Conservation (phyloP, 2,888 invertebrate genomes). For the Macaria notata region DNA sequence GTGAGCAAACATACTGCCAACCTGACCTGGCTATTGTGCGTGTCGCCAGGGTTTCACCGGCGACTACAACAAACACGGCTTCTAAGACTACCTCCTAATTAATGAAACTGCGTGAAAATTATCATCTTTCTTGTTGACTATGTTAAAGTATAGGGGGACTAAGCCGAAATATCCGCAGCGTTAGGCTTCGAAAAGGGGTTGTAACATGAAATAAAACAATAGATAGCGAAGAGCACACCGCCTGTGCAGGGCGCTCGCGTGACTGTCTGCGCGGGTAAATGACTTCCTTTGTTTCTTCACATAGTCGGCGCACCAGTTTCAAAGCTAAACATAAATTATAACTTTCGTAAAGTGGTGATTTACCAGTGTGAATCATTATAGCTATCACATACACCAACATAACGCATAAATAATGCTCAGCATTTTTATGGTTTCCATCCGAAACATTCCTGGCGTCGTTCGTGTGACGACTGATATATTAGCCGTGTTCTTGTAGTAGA, state of each 20-base stretch:
- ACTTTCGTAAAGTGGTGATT: constrained; percentile 54
- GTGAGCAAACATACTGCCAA: constrained; percentile 51
- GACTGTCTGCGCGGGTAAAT: constrained; percentile 70
- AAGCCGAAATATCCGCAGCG: constrained; percentile 35
- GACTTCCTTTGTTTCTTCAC: constrained; percentile 73
- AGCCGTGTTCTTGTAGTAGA: background rate
- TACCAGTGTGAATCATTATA: constrained; percentile 37
- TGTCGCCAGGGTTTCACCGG: constrained; percentile 61
- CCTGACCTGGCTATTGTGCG: constrained; percentile 60
- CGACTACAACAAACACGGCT: constrained; percentile 58
- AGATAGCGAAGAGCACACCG: constrained; percentile 50
- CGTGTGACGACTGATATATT: constrained; percentile 6
- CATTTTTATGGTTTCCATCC: constrained; percentile 5
- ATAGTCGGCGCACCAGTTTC: constrained; percentile 57
- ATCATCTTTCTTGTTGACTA: no score
- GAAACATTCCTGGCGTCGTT: constrained; percentile 3
- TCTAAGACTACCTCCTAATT: constrained; percentile 52
- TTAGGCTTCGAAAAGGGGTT: constrained; percentile 40
- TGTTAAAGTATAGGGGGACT: background rate
- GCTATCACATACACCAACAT: constrained; percentile 27
- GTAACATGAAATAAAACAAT: constrained; percentile 53
- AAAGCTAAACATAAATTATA: constrained; percentile 52
- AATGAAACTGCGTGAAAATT: constrained; percentile 27
- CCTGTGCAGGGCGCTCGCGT: constrained; percentile 59
- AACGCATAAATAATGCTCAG: constrained; percentile 22